A percentile compares a stretch with the other conserved stretches of the same genome.
Evolutionary conservation across 2,888 invertebrate species (phyloP).

Genomic region (Metellina segmentata): DNA sequence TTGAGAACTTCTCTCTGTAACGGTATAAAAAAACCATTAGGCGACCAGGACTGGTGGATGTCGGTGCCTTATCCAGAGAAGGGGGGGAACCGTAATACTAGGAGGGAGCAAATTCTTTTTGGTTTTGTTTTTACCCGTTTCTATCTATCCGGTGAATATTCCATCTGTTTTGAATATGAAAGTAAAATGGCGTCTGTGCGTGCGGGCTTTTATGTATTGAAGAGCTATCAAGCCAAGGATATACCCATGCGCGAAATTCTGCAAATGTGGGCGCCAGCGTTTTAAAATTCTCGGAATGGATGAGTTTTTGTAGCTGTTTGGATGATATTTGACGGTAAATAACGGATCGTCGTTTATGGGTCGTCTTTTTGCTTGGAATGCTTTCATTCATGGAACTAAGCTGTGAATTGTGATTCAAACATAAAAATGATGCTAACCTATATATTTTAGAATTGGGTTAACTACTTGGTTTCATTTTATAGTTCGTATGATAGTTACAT

Average conservation of each 20-base stretch:
- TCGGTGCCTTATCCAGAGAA: not conserved
- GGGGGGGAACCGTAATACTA: not conserved
- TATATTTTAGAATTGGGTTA: too few relatives aligned
- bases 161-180: conserved; percentile 52
- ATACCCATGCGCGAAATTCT: conserved; percentile 1
- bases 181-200: not conserved
- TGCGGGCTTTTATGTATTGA: conserved; percentile 22
- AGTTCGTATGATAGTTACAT: too few relatives aligned
- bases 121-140: conserved; percentile 19
- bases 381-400: too few relatives aligned
- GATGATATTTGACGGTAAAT: not conserved
- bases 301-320: conserved; percentile 24
- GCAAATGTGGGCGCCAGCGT: conserved; percentile 24
- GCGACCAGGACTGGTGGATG: not conserved
- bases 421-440: too few relatives aligned
- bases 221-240: conserved; percentile 16
- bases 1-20: conserved; percentile 25
- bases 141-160: conserved; percentile 25
- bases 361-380: not conserved
- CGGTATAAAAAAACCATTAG: conserved; percentile 61
- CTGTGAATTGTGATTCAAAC: too few relatives aligned
- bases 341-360: not conserved
- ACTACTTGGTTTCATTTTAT: too few relatives aligned
- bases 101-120: not conserved
- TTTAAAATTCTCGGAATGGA: conserved; percentile 14